phyloP scores from a whole-genome alignment of 2,888 invertebrate species.

The Leptopilina syphax region DNA sequence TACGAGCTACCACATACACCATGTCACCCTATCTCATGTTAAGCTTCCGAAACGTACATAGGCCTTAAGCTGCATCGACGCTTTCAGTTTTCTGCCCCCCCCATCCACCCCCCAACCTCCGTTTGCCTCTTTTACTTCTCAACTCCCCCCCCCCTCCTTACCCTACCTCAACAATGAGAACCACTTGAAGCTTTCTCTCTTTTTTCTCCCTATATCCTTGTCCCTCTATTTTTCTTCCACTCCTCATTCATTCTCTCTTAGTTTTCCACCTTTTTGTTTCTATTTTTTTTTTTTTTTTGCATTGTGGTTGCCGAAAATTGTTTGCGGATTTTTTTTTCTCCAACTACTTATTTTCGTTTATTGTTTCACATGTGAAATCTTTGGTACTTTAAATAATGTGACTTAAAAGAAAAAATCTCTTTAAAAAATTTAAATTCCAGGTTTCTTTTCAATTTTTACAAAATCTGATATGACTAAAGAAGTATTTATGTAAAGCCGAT shows the following conservation, averaged over 20 bases:
- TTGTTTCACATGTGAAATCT: too few relatives aligned
- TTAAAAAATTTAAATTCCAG: too few relatives aligned
- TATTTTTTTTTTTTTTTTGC: too few relatives aligned
- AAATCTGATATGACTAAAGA: too few relatives aligned
- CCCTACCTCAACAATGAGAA: neutral
- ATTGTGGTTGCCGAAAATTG: too few relatives aligned
- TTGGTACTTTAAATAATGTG: too few relatives aligned
- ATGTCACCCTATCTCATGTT: conserved; percentile 56
- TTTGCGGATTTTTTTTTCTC: too few relatives aligned
- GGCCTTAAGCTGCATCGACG: conserved; percentile 73
- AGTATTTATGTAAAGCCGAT: too few relatives aligned
- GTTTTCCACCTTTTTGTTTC: too few relatives aligned
- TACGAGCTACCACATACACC: conserved; percentile 45
- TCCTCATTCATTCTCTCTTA: neutral
- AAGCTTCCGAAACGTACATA: conserved; percentile 70
- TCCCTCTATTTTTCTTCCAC: neutral
- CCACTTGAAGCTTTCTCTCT: conserved; percentile 1
- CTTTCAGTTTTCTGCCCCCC: conserved; percentile 51
- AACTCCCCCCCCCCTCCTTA: neutral
- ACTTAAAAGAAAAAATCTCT: too few relatives aligned
- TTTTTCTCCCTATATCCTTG: neutral
- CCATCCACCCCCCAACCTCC: conserved; percentile 33
- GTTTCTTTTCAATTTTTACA: too few relatives aligned
- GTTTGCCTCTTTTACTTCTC: conserved; percentile 33
- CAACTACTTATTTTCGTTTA: too few relatives aligned